A percentile compares a stretch with the other conserved stretches of the same genome.
Evolutionary conservation across 1,140 invertebrate genomes (phyloP).

Genomic region (Tetragnatha versicolor): DNA sequence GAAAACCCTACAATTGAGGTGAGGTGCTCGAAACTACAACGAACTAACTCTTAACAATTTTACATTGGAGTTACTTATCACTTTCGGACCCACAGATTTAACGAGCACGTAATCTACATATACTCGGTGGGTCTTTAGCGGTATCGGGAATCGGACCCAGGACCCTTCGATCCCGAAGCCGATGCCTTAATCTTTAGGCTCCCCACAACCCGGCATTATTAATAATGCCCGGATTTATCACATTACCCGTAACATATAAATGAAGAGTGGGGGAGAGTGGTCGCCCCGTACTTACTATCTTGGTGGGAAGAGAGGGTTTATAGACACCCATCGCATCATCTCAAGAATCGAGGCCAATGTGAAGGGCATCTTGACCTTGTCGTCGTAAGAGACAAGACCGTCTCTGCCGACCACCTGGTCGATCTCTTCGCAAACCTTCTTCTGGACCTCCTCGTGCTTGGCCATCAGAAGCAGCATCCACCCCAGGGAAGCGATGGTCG

Average conservation of each 20-base stretch:
- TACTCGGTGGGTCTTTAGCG: no score
- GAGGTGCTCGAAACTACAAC: neutral
- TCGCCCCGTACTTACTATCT: slow-evolving; percentile 46
- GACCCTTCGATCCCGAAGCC: no score
- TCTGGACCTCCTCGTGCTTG: neutral
- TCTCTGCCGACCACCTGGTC: slow-evolving; percentile 19
- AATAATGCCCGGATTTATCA: no score
- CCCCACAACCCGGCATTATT: no score
- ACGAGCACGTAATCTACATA: no score
- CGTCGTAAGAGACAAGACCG: slow-evolving; percentile 9
- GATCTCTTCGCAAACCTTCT: slow-evolving; percentile 30
- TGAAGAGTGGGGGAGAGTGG: no score
- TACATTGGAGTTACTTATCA: neutral
- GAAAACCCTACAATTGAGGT: neutral
- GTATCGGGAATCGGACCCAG: no score
- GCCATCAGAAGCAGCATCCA: slow-evolving; percentile 44
- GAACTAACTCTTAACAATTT: neutral
- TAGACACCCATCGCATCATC: slow-evolving; percentile 19
- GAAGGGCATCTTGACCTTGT: slow-evolving; percentile 16
- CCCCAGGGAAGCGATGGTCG: neutral
- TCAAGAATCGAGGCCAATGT: slow-evolving; percentile 34
- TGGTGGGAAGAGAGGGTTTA: slow-evolving; percentile 22
- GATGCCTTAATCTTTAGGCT: no score
- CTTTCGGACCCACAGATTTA: no score
- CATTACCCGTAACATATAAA: neutral